A percentile compares a stretch with the other conserved stretches of the same genome.
These are phyloP conservation scores for Ginglymostoma cirratum DNA, from an alignment of 2,113 vertebrate species.

Conservation along the genomic window DNA sequence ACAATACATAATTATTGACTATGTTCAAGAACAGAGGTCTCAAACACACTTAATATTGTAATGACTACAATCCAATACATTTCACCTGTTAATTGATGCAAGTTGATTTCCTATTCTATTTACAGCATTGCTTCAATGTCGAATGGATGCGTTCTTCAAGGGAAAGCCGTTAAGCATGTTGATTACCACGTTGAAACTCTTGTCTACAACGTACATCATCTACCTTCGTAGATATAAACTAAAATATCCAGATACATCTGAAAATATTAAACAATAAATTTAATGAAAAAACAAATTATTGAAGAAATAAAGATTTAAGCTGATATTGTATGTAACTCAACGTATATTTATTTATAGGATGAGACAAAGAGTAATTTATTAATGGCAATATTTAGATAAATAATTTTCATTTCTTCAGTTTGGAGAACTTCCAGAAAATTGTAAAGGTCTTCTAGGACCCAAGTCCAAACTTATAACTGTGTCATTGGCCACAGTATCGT, in stretches of 20 bases:
- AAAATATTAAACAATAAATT: background rate
- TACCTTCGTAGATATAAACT: constrained; percentile 47
- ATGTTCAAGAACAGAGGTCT: background rate
- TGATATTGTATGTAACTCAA: background rate
- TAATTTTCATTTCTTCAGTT: background rate
- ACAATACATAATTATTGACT: background rate
- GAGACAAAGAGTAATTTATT: background rate
- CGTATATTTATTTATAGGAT: background rate
- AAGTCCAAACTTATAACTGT: background rate
- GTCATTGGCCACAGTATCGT: background rate
- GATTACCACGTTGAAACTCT: constrained; percentile 57
- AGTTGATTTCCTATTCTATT: constrained; percentile 37
- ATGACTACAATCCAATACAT: background rate
- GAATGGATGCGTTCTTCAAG: constrained; percentile 52
- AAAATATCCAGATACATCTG: background rate
- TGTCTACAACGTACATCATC: constrained; percentile 61
- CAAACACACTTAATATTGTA: background rate
- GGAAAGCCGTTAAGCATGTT: constrained; percentile 50
- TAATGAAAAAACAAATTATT: background rate
- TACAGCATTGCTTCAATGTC: constrained; percentile 56
- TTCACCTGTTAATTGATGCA: background rate
- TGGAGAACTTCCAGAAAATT: background rate
- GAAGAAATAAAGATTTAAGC: constrained; percentile 5
- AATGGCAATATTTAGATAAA: background rate
- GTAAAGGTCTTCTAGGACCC: background rate